Conservation (phyloP, 2,888 invertebrate genomes). For the Chaitophorus viminalis region DNA sequence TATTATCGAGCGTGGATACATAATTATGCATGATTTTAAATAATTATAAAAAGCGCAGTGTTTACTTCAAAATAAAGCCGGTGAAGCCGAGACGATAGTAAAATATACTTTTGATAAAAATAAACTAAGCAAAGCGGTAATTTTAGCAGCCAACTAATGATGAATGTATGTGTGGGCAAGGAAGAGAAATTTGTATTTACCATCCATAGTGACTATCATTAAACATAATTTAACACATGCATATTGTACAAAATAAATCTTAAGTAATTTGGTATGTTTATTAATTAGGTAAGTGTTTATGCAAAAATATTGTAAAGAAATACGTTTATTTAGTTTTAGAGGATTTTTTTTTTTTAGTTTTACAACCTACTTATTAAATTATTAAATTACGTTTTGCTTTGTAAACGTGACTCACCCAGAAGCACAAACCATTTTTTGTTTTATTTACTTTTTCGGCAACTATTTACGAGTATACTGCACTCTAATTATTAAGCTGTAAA, state of each 20-base stretch:
- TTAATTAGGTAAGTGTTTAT: slow-evolving; percentile 3
- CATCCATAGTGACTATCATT: background rate
- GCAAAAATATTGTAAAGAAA: background rate
- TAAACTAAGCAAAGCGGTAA: slow-evolving; percentile 55
- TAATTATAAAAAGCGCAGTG: slow-evolving; percentile 25
- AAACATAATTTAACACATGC: slow-evolving; percentile 5
- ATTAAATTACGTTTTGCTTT: background rate
- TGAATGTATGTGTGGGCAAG: background rate
- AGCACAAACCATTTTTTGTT: background rate
- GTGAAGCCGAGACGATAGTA: slow-evolving; percentile 36
- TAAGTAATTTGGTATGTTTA: background rate
- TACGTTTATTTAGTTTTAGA: too few relatives aligned
- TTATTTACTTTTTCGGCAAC: background rate
- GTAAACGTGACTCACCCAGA: slow-evolving; percentile 12
- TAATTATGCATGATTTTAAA: background rate
- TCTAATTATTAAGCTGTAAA: background rate
- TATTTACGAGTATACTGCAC: background rate
- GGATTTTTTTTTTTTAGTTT: background rate
- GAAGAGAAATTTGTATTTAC: background rate
- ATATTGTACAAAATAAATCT: slow-evolving; percentile 6
- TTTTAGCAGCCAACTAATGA: slow-evolving; percentile 51
- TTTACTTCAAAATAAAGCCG: slow-evolving; percentile 19
- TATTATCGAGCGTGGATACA: background rate
- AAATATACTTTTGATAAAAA: background rate
- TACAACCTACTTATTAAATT: too few relatives aligned